These are phyloP conservation scores for Syritta pipiens DNA, from an alignment of 2,888 invertebrate genomes.

Conservation along the genomic window DNA sequence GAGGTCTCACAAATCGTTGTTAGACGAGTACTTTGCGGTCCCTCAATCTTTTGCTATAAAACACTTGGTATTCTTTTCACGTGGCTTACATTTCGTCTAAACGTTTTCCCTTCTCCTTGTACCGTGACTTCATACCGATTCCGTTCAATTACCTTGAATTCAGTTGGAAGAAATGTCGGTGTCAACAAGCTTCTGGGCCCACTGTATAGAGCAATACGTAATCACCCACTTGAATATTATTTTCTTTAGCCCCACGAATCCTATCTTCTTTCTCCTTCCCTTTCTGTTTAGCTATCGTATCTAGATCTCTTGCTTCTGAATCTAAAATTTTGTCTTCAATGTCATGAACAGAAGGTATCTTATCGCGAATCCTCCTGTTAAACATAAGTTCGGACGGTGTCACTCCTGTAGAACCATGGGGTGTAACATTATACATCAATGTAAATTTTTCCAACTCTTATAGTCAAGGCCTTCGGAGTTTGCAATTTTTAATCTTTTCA, in stretches of 20 bases:
- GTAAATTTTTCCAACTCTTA: constrained; percentile 5
- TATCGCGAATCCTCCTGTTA: constrained; percentile 18
- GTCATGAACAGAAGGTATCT: constrained; percentile 12
- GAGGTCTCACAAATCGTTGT: no score
- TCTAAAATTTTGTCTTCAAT: constrained; percentile 11
- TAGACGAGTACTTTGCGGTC: no score
- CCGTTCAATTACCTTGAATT: constrained; percentile 28
- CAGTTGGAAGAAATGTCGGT: constrained; percentile 23
- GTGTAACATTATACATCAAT: constrained; percentile 34
- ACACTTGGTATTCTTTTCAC: constrained; percentile 30
- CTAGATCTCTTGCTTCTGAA: constrained; percentile 31
- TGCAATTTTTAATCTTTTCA: constrained; percentile 29
- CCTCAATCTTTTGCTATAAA: neutral
- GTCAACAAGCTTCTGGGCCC: constrained; percentile 26
- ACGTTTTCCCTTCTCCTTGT: constrained; percentile 7
- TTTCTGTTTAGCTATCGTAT: constrained; percentile 17
- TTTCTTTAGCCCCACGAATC: constrained; percentile 7
- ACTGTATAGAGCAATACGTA: constrained; percentile 5
- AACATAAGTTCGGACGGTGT: neutral
- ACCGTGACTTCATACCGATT: constrained; percentile 38
- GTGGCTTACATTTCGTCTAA: constrained; percentile 45
- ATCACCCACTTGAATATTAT: constrained; percentile 1
- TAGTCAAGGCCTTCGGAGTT: constrained; percentile 23
- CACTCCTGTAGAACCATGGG: constrained; percentile 27
- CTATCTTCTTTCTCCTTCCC: constrained; percentile 25